These are phyloP conservation scores for Halcyon malimbica DNA, from an alignment of 2,113 vertebrate genomes.

Conservation along the genomic window DNA sequence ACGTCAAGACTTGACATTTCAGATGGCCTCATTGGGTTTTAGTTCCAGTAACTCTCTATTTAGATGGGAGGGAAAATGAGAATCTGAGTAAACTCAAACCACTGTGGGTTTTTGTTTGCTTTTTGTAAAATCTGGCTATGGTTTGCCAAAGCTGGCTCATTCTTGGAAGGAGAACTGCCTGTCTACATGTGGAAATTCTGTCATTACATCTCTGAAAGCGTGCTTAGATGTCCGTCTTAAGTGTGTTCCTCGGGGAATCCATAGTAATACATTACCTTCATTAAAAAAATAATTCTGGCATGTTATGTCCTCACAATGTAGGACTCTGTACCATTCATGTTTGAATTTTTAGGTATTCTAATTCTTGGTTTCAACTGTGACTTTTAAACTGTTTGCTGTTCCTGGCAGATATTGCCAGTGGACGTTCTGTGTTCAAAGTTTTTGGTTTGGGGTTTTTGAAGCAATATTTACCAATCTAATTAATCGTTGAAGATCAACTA, in stretches of 20 bases:
- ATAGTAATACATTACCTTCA: not conserved
- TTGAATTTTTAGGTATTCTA: not conserved
- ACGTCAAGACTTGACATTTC: fast-evolving
- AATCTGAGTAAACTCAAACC: not conserved
- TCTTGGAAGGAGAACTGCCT: not conserved
- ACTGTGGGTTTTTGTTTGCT: not conserved
- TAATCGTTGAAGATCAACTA: not conserved
- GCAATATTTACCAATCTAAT: not conserved
- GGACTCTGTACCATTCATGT: not conserved
- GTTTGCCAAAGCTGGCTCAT: fast-evolving
- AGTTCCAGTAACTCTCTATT: not conserved
- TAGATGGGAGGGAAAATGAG: not conserved
- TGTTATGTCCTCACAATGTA: fast-evolving
- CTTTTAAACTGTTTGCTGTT: not conserved
- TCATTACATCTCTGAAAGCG: not conserved
- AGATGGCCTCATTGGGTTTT: not conserved
- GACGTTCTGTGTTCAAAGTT: not conserved
- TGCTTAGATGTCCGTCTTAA: not conserved
- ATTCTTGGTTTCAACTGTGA: not conserved
- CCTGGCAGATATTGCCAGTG: not conserved
- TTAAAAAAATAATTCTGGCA: no score
- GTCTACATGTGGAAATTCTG: not conserved
- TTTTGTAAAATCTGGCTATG: not conserved
- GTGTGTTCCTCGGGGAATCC: not conserved
- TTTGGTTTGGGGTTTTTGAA: not conserved